Conservation (phyloP, 2,888 invertebrate genomes). For the Oxyscelio sp. region DNA sequence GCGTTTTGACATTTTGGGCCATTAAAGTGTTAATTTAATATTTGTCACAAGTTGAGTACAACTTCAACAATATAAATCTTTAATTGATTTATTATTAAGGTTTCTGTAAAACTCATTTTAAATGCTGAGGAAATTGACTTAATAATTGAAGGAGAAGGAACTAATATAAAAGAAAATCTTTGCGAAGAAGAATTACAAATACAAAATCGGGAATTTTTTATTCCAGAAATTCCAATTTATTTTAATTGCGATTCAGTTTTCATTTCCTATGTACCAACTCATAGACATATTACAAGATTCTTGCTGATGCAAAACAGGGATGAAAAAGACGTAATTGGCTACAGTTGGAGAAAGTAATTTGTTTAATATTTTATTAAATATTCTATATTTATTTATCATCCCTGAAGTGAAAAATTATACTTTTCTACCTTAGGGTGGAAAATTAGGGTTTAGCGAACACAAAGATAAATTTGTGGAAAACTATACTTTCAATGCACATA, state of each 20-base stretch:
- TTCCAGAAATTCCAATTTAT: constrained; percentile 34
- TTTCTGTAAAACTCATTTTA: neutral
- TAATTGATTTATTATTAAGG: no score
- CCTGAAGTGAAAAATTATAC: neutral
- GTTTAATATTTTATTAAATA: neutral
- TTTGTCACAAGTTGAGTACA: no score
- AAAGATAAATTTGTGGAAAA: no score
- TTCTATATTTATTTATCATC: neutral
- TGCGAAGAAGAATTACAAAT: neutral
- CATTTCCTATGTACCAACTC: neutral
- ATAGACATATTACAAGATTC: constrained; percentile 20
- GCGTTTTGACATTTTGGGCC: no score
- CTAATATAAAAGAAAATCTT: neutral
- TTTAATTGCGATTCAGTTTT: neutral
- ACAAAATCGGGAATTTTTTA: neutral
- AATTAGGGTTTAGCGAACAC: no score
- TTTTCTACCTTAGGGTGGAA: no score
- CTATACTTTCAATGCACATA: no score
- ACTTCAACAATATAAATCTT: no score
- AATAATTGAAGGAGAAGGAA: constrained; percentile 15
- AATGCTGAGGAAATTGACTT: constrained; percentile 8
- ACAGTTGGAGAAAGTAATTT: constrained; percentile 25
- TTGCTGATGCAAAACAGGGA: constrained; percentile 20
- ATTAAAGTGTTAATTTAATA: no score
- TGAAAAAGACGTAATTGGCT: constrained; percentile 33